phyloP scores from a whole-genome alignment of 2,113 vertebrate species.

The Mormyrus lacerda region DNA sequence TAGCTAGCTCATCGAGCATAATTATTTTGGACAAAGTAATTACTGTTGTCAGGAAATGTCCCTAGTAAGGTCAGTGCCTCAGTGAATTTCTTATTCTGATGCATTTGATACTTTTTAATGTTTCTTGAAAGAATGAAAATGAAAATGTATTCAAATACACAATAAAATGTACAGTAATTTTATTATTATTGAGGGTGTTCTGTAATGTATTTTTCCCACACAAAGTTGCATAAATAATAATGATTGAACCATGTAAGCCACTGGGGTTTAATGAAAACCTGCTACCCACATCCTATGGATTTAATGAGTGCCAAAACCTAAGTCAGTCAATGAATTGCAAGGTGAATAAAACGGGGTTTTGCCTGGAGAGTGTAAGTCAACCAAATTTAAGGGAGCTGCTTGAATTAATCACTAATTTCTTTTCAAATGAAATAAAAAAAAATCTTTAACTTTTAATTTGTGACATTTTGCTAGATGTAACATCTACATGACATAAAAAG shows the following conservation, averaged over 20 bases:
- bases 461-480: not conserved
- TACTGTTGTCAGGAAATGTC: not conserved
- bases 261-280: not conserved
- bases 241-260: not conserved
- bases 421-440: not conserved
- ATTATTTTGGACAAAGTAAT: not conserved
- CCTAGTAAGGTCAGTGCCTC: not conserved
- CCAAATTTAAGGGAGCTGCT: not conserved
- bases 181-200: not conserved
- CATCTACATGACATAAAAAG: not conserved
- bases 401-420: not conserved
- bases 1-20: not conserved
- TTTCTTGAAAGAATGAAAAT: not conserved
- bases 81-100: not conserved
- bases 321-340: not conserved
- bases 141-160: not conserved
- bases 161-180: not conserved
- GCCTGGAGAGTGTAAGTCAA: not conserved
- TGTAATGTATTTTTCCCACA: not conserved
- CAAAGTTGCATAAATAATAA: not conserved
- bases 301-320: not conserved
- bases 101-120: not conserved
- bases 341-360: not conserved
- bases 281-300: not conserved
- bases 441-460: not conserved